Percentiles rank a stretch among this genome's conserved stretches.
These are phyloP conservation scores for Chymomyza costata DNA, from an alignment of 1,140 invertebrate species.

Conservation along the genomic window DNA sequence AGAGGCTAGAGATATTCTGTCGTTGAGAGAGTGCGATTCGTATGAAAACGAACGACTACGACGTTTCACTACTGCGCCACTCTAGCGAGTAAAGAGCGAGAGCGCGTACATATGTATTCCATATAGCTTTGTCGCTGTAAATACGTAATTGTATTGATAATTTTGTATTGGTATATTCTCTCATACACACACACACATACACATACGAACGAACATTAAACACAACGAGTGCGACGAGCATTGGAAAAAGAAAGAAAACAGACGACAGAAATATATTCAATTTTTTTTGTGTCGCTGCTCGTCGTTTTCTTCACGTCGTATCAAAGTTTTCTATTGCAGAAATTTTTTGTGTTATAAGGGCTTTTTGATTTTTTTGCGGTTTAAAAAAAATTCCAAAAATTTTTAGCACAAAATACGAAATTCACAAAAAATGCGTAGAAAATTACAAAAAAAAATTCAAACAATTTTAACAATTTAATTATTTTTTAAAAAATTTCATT, in stretches of 20 bases:
- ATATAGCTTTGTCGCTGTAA: neutral
- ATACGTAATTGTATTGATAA: neutral
- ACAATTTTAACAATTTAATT: constrained; percentile 23
- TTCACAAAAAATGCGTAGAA: constrained; percentile 50
- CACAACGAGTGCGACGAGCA: constrained; percentile 70
- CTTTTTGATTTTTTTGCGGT: constrained; percentile 49
- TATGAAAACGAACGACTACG: too few species aligned
- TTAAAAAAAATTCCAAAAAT: constrained; percentile 57
- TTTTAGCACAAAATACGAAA: constrained; percentile 58
- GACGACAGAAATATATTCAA: constrained; percentile 69
- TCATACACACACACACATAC: constrained; percentile 54
- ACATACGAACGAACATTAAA: constrained; percentile 25
- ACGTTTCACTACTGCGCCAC: too few species aligned
- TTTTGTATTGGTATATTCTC: constrained; percentile 48
- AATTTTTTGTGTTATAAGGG: constrained; percentile 67
- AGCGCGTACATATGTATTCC: constrained; percentile 14
- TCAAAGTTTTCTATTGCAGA: constrained; percentile 75
- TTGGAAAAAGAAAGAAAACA: constrained; percentile 75
- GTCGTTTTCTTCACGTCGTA: constrained; percentile 74
- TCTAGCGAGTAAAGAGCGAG: constrained; percentile 35
- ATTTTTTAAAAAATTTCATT: constrained; percentile 30
- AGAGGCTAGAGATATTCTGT: constrained; percentile 7
- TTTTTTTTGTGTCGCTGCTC: constrained; percentile 68
- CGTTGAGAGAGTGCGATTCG: neutral
- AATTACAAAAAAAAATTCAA: constrained; percentile 55